Evolutionary conservation across 2,113 vertebrate genomes (phyloP).

Genomic region (Carassius gibelio): DNA sequence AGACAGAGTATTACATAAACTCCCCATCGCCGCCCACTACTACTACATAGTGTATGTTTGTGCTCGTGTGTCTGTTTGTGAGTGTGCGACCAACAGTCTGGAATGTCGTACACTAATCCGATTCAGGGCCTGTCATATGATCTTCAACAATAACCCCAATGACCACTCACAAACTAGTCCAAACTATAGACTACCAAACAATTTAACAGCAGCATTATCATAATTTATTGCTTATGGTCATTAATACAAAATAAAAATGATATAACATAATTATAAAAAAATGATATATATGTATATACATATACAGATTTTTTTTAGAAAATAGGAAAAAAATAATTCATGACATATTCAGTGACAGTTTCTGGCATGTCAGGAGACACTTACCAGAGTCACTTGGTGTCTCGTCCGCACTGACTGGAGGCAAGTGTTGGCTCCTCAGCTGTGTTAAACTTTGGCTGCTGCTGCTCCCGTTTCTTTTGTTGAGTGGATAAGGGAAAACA

Average conservation of each 20-base stretch:
- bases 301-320: no score
- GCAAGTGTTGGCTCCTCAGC: constrained; percentile 53
- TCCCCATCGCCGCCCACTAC: constrained; percentile 57
- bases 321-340: not conserved
- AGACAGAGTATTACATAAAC: constrained; percentile 74
- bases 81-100: constrained; percentile 49
- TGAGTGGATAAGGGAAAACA: constrained; percentile 90
- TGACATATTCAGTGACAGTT: not conserved
- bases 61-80: not conserved
- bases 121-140: constrained; percentile 73
- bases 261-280: not conserved
- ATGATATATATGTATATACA: no score
- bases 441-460: constrained; percentile 63
- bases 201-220: not conserved
- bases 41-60: constrained; percentile 48
- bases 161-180: constrained; percentile 44
- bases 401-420: constrained; percentile 74
- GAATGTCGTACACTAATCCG: constrained; percentile 71
- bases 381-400: constrained; percentile 90
- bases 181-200: constrained; percentile 25
- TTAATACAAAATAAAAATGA: not conserved
- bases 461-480: constrained; percentile 75
- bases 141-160: constrained; percentile 60
- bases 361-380: constrained; percentile 17
- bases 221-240: not conserved